A percentile compares a stretch with the other conserved stretches of the same genome.
These are phyloP conservation scores for Rhodophaea formosa DNA, from an alignment of 2,888 invertebrate genomes.

Conservation along the genomic window DNA sequence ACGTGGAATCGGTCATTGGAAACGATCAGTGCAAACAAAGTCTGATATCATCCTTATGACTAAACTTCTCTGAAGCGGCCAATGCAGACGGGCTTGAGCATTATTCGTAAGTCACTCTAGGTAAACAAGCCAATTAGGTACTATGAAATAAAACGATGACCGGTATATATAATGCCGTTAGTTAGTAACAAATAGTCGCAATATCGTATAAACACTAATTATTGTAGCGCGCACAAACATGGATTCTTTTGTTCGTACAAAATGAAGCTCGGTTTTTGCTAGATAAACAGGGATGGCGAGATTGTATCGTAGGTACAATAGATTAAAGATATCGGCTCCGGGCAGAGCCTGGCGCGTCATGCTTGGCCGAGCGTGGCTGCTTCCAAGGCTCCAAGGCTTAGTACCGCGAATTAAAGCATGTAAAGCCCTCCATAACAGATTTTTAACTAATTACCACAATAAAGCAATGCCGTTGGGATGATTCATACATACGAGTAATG, in stretches of 20 bases:
- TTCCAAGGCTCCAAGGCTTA: conserved; percentile 73
- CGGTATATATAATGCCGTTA: neutral
- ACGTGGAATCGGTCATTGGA: neutral
- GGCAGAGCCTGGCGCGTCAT: conserved; percentile 60
- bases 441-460: conserved; percentile 41
- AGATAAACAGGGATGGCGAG: conserved; percentile 31
- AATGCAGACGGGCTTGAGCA: neutral
- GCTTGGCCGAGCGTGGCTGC: conserved; percentile 67
- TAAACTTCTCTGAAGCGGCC: conserved; percentile 10
- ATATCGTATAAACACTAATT: neutral
- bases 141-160: neutral
- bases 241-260: conserved; percentile 1
- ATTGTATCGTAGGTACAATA: conserved; percentile 45
- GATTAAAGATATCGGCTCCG: conserved; percentile 64
- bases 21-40: neutral
- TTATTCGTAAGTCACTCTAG: neutral
- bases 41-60: conserved; percentile 12
- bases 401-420: conserved; percentile 52
- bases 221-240: neutral
- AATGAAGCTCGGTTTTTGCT: conserved; percentile 8
- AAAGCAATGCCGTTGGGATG: conserved; percentile 33
- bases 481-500: conserved; percentile 21
- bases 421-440: conserved; percentile 50
- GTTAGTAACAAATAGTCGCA: neutral
- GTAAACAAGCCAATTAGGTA: neutral